These are phyloP conservation scores for Sebastes aleutianus DNA, from an alignment of 2,797 vertebrate species.

Conservation along the genomic window DNA sequence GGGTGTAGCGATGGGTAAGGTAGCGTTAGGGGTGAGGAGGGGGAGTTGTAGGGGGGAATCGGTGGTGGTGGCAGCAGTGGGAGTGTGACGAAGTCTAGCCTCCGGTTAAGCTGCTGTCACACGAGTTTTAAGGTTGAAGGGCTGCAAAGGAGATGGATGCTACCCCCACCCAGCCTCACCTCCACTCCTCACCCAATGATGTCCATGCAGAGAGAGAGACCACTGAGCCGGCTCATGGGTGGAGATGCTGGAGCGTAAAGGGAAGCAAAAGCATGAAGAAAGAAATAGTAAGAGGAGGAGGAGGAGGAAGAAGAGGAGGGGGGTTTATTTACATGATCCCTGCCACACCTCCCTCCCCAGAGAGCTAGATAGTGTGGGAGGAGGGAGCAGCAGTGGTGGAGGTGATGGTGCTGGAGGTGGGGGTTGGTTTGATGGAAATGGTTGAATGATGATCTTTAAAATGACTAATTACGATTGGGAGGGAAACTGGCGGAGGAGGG, in stretches of 20 bases:
- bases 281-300: background rate
- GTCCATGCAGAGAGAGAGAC: conserved; percentile 6
- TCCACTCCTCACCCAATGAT: background rate
- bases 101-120: conserved; percentile 66
- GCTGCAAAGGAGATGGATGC: conserved; percentile 22
- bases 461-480: conserved; percentile 51
- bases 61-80: conserved; percentile 30
- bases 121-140: conserved; percentile 59
- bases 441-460: conserved; percentile 51
- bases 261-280: background rate
- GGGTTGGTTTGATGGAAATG: conserved; percentile 45
- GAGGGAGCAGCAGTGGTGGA: conserved; percentile 12
- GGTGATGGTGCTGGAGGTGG: background rate
- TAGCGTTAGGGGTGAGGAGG: conserved; percentile 21
- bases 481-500: background rate
- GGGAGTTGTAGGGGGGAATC: conserved; percentile 18
- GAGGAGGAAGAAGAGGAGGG: background rate
- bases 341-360: conserved; percentile 50
- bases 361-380: conserved; percentile 25
- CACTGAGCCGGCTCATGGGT: conserved; percentile 24
- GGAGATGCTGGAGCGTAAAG: conserved; percentile 8
- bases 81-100: conserved; percentile 64
- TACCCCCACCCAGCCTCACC: background rate
- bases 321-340: conserved; percentile 59
- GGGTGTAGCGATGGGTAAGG: conserved; percentile 3